Base-by-base conservation (phyloP, 2,113 vertebrate species). In the Uropsilus gracilis region DNA sequence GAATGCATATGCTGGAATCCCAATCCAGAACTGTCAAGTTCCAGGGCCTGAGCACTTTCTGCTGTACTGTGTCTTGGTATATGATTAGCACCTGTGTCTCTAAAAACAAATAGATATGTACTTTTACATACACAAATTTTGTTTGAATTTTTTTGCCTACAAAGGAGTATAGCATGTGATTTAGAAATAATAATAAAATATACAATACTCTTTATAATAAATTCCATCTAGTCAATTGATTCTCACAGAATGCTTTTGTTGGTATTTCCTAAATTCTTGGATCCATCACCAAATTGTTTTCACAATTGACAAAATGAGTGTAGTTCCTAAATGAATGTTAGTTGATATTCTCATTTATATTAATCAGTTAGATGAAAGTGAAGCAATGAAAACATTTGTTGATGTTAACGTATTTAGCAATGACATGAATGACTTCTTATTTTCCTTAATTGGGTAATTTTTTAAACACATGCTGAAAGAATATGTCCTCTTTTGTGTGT, bases 101-200 rank as follows among this genome's bases (percentile, higher is more conserved):
- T 13, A 46, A 34, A 63, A 72, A 53, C 5, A 55, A 64, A 66
- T 22, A 30, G 0, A 0, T 10, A 26, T 12, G 6, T 20, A 26
- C 8, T 42, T 14, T 9, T 26, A 44, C 17, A 44, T 1, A 26
- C 2, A 5, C 30, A 11, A 10, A 44, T 64, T 17, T 30, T 55
- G 61, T 73, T 55, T n/a, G 24, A 61, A 69, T 66, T n/a, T 77
- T 77, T n/a, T 80, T 11, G n/a, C 3, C n/a, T 63, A 11, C 53
- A 53, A n/a, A 88, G 37, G 24, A 59, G 20, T 13, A 0, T 12
- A 84, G 9, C 16, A 18, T 18, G 53, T 14, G 34, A 24, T 50
- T 83, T 59, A n/a, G 44, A 84, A 64, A 53, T 90, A 77, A 77
- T 63, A 71, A 55, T 63, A 61, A 89, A 75, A 88, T 82, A 68